These are phyloP conservation scores for Euwallacea fornicatus DNA, from an alignment of 1,140 invertebrate genomes.

Conservation along the genomic window DNA sequence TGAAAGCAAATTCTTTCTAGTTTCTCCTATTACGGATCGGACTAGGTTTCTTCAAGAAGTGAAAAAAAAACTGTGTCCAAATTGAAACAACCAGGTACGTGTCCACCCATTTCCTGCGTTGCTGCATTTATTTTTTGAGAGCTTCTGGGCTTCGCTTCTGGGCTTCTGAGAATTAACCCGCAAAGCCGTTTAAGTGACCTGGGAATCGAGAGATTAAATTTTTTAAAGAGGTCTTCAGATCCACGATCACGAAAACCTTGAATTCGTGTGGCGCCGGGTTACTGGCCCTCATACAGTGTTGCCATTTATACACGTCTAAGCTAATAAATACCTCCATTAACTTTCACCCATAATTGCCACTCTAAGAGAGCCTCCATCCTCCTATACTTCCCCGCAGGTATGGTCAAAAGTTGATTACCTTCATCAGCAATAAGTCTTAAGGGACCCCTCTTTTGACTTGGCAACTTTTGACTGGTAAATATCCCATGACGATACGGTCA, in stretches of 20 bases:
- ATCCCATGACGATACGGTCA: constrained; percentile 1
- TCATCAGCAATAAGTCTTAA: background rate
- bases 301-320: background rate
- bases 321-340: background rate
- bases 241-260: constrained; percentile 6
- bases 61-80: too few relatives aligned
- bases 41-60: too few relatives aligned
- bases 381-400: background rate
- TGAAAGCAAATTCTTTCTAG: too few relatives aligned
- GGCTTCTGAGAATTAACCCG: too few relatives aligned
- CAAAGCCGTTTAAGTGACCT: background rate
- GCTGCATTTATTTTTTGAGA: too few relatives aligned
- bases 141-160: too few relatives aligned
- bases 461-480: constrained; percentile 6
- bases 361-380: background rate
- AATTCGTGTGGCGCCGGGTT: constrained; percentile 11
- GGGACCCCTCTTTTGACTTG: background rate
- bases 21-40: too few relatives aligned
- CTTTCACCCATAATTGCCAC: too few relatives aligned
- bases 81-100: too few relatives aligned
- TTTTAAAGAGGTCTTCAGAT: background rate
- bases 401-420: background rate
- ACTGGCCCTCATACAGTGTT: background rate
- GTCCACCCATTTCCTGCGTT: too few relatives aligned
- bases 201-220: background rate